phyloP scores from a whole-genome alignment of 1,140 invertebrate species.

The Chlorops oryzae region DNA sequence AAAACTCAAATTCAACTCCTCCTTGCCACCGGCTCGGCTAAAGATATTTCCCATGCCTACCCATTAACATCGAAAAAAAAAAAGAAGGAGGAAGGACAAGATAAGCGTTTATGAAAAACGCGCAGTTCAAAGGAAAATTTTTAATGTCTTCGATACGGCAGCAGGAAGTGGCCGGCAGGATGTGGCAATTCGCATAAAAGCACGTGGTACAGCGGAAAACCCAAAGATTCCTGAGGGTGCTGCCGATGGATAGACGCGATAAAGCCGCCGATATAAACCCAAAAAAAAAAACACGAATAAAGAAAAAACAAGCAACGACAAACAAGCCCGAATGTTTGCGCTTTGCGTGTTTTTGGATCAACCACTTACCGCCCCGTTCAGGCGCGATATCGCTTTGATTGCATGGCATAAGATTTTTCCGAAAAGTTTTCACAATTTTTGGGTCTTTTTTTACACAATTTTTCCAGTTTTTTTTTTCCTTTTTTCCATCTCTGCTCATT shows the following conservation, averaged over 20 bases:
- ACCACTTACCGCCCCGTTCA: too few relatives aligned
- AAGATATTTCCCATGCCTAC: constrained; percentile 43
- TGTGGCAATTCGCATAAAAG: too few relatives aligned
- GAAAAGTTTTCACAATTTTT: constrained; percentile 44
- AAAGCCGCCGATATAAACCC: constrained; percentile 15
- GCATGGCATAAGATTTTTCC: too few relatives aligned
- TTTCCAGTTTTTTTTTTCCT: constrained; percentile 18
- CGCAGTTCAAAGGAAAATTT: constrained; percentile 47
- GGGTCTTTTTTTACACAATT: constrained; percentile 27
- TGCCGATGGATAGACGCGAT: not conserved
- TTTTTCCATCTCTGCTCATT: too few relatives aligned
- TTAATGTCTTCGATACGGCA: constrained; percentile 48
- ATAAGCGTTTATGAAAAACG: constrained; percentile 6
- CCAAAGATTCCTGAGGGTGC: not conserved
- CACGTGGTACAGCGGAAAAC: too few relatives aligned
- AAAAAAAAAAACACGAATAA: not conserved
- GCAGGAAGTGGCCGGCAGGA: too few relatives aligned
- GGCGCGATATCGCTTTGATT: too few relatives aligned
- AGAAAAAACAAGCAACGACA: not conserved
- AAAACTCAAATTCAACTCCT: too few relatives aligned
- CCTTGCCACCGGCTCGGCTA: too few relatives aligned
- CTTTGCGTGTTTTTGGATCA: too few relatives aligned
- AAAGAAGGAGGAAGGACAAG: constrained; percentile 1
- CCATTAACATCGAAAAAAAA: constrained; percentile 24
- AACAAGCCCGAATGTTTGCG: not conserved